phyloP scores from a whole-genome alignment of 2,888 invertebrate species.

The Fragum whitleyi region DNA sequence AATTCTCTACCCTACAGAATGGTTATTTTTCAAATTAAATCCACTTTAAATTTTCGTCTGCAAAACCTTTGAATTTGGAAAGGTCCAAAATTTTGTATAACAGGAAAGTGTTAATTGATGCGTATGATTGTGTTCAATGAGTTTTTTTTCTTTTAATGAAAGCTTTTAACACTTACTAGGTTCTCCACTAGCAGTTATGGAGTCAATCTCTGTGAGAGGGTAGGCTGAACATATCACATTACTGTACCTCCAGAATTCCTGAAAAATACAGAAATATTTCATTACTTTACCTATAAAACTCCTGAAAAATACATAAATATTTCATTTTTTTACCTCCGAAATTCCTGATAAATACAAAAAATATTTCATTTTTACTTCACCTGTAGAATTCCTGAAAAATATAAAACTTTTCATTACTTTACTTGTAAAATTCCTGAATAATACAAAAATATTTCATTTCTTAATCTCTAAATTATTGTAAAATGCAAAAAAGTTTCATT shows the following conservation, averaged over 20 bases:
- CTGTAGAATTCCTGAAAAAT: slow-evolving; percentile 90
- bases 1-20: too few relatives aligned
- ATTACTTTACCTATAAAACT: background rate
- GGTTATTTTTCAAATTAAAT: too few relatives aligned
- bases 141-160: too few relatives aligned
- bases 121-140: too few relatives aligned
- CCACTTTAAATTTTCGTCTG: too few relatives aligned
- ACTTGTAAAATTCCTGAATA: slow-evolving; percentile 3
- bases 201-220: slow-evolving; percentile 97
- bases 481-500: too few relatives aligned
- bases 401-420: slow-evolving; percentile 3
- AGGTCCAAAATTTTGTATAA: too few relatives aligned
- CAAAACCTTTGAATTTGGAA: too few relatives aligned
- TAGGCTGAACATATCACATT: slow-evolving; percentile 99
- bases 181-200: slow-evolving; percentile 95
- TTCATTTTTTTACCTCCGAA: background rate
- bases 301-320: background rate
- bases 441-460: background rate
- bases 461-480: background rate
- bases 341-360: background rate
- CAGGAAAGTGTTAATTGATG: too few relatives aligned
- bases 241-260: slow-evolving; percentile 99
- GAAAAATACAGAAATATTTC: slow-evolving; percentile 85
- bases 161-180: slow-evolving; percentile 96
- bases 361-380: background rate